Evolutionary conservation across 1,140 invertebrate species (phyloP).

Genomic region (Camponotus pennsylvanicus): DNA sequence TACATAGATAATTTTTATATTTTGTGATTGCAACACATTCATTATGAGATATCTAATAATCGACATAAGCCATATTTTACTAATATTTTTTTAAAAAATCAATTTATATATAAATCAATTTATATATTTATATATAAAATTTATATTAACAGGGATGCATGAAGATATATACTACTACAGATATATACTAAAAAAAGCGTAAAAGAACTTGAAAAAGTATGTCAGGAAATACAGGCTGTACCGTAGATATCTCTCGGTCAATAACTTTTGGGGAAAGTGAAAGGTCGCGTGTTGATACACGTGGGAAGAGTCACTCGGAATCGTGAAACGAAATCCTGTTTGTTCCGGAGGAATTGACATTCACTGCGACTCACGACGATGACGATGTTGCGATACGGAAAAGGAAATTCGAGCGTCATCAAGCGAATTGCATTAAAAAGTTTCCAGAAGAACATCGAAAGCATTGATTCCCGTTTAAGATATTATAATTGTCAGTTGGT

Average conservation of each 20-base stretch:
- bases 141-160: background rate
- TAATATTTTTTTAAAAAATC: too few species aligned
- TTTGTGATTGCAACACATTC: background rate
- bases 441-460: constrained; percentile 12
- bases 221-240: constrained; percentile 15
- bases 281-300: constrained; percentile 36
- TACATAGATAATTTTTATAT: background rate
- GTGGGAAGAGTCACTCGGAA: constrained; percentile 4
- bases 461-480: background rate
- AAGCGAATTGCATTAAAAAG: background rate
- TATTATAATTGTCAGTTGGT: background rate
- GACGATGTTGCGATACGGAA: constrained; percentile 26
- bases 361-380: constrained; percentile 6
- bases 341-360: constrained; percentile 21
- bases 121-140: background rate
- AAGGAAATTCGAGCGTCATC: constrained; percentile 12
- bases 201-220: constrained; percentile 24
- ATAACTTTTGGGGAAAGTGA: constrained; percentile 51
- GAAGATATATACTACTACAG: background rate
- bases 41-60: background rate
- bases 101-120: constrained; percentile 3
- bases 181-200: background rate
- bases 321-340: constrained; percentile 13
- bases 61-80: background rate
- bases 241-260: background rate